Base-by-base conservation (phyloP, 2,888 invertebrate genomes). In the Craniophora ligustri region DNA sequence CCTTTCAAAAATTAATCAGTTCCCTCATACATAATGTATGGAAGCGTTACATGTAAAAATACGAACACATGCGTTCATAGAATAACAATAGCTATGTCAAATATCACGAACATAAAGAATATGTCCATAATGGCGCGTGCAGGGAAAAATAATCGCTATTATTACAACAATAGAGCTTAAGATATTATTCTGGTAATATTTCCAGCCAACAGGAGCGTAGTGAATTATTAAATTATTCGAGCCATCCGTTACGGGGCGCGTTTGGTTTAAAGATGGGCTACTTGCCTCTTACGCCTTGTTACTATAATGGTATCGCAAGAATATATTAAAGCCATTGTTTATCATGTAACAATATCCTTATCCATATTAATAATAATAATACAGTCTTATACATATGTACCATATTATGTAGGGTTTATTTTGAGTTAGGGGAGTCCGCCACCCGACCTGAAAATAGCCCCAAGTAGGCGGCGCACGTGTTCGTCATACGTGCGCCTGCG, bases 151-250 rank as follows among this genome's bases (percentile, higher is more conserved):
- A 76, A 75, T 72, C 82, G 55, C 64, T 85, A 81, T 66, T 50
- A 14, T 19, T 47, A 62, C 56, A 34, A 63, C 11, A 48, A 78
- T 82, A 87, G 68, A 75, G 77, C 54, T 65, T 73, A 75, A 67
- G 67, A 75, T 83, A 65, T 67, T 73, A 72, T 71, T 60, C 61
- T 64, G 63, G 76, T 79, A 72, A 73, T 75, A 78, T 83, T 82
- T 77, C 53, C 58, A 51, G 65, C 48, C 75, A 65, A 58, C 66
- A 63, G 58, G 57, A 72, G 64, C 51, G 67, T 50, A 72, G 73
- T 81, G 84, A 86, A 85, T 85, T 86, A 89, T 87, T 86, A 86
- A 86, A 87, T 86, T 85, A 88, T 84, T 83, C 80, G 78, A 75
- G 78, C 75, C 79, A 82, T 82, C 74, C 76, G 75, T 77, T 71